Base-by-base conservation (phyloP, 2,797 vertebrate genomes). In the Acridotheres tristis region DNA sequence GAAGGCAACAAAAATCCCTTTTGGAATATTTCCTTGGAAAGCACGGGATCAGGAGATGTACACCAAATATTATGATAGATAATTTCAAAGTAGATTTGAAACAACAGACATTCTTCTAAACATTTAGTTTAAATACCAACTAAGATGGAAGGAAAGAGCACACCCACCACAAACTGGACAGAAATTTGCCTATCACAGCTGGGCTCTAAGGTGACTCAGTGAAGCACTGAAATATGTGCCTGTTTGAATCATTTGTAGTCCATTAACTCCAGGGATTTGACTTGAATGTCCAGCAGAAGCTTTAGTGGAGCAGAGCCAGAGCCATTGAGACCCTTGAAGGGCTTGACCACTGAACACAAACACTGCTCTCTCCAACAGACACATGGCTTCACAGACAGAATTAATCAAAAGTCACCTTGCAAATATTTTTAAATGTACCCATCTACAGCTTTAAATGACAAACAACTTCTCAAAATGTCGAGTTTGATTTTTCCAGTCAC, bases 31-130 rank as follows among this genome's bases (percentile, higher is more conserved):
- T 69, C 43, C 65, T 85, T 67, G 10, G 43, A 74, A 62, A 42
- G 9, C 15, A 22, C 2, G 4, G 32, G 7, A 48, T 59, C 23
- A 45, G 32, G 20, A 65, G 10, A 40, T 12, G n/a, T 36, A 8
- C 12, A 40, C 19, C 16, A 83, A 75, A 57, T 62, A 63, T 48
- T 45, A 17, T 3, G 22, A 67, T 29, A 15, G 7, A 7, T 16
- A 32, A 66, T 66, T 86, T 93, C 58, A 42, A 86, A 73, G 29
- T 5, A 59, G 16, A 29, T 80, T 74, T 88, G 61, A 76, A 91
- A 66, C 2, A 3, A 18, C 61, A 69, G 72, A 22, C 58, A 29
- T 18, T 50, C 11, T 63, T 73, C 82, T 32, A 67, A 77, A 36
- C 9, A 19, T 61, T 27, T 29, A 14, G 3, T 75, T 80, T 82